phyloP scores from a whole-genome alignment of 1,140 invertebrate genomes.

The Drosophila eugracilis region DNA sequence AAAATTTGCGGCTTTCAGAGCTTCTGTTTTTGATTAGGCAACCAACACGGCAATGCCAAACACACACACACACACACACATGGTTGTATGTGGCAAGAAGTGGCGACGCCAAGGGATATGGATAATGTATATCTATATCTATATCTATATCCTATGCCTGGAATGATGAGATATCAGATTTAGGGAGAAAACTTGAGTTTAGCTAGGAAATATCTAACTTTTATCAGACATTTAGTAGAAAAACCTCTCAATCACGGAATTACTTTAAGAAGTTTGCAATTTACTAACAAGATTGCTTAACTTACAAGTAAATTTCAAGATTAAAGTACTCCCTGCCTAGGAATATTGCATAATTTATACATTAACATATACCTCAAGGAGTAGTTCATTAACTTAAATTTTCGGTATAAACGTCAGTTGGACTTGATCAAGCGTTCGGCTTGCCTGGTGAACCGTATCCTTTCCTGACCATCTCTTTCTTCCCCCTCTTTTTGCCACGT shows the following conservation, averaged over 20 bases:
- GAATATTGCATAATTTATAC: too few species aligned
- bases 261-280: too few species aligned
- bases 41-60: slow-evolving; percentile 24
- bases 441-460: not conserved
- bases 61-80: slow-evolving; percentile 12
- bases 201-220: too few species aligned
- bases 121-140: not conserved
- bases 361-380: not conserved
- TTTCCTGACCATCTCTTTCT: not conserved
- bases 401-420: slow-evolving; percentile 3
- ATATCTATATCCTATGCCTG: not conserved
- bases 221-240: too few species aligned
- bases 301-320: too few species aligned
- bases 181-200: too few species aligned
- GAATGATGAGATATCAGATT: not conserved
- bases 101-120: not conserved
- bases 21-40: slow-evolving; percentile 80
- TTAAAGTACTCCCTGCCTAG: too few species aligned
- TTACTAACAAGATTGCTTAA: too few species aligned
- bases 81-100: not conserved
- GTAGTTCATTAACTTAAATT: slow-evolving; percentile 17
- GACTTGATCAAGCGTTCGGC: not conserved
- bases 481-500: not conserved
- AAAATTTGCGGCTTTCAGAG: slow-evolving; percentile 65
- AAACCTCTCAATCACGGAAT: too few species aligned